Conservation (phyloP, 2,797 vertebrate species). For the Anabas testudineus region DNA sequence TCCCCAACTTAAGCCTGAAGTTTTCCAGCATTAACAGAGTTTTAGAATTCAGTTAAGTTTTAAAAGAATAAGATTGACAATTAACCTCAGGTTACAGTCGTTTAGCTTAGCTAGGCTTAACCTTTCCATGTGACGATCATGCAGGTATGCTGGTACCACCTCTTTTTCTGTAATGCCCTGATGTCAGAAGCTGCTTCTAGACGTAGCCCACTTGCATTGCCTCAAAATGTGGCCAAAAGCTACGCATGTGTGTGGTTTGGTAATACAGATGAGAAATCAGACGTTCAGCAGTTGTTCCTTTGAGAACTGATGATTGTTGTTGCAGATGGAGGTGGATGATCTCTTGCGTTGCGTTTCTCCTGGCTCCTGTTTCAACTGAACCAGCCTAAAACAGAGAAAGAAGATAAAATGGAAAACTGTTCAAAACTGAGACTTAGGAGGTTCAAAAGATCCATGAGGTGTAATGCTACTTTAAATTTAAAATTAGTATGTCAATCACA, state of each 20-base stretch:
- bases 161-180: background rate
- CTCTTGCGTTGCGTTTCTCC: constrained; percentile 43
- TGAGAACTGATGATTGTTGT: constrained; percentile 29
- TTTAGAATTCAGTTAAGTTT: background rate
- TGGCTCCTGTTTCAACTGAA: constrained; percentile 35
- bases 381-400: constrained; percentile 11
- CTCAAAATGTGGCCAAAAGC: constrained; percentile 34
- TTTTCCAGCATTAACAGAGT: background rate
- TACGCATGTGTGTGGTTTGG: constrained; percentile 25
- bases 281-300: constrained; percentile 36
- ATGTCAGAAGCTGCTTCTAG: background rate
- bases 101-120: background rate
- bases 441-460: no score
- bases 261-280: constrained; percentile 45
- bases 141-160: background rate
- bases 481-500: no score
- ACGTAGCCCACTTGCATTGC: constrained; percentile 42
- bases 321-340: constrained; percentile 41
- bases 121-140: background rate
- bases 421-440: background rate
- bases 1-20: background rate
- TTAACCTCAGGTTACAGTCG: background rate
- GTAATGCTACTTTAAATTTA: no score
- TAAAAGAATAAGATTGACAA: background rate
- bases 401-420: background rate